Evolutionary conservation across 2,113 vertebrate genomes (phyloP).

Genomic region (Romanogobio albipinnatus): DNA sequence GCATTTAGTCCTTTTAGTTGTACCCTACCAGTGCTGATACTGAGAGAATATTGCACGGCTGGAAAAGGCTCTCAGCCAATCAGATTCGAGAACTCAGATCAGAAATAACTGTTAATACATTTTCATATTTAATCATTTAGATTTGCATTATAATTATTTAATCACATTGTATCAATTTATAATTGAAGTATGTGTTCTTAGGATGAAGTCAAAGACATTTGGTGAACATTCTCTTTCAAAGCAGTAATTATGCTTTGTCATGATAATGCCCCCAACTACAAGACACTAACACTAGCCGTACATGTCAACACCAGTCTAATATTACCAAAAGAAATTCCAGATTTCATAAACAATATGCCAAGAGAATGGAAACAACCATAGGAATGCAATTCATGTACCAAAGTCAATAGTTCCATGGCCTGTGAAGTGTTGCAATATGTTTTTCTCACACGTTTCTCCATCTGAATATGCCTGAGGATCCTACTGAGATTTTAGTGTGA

Average conservation of each 20-base stretch:
- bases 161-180: not conserved
- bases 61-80: too few relatives aligned
- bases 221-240: not conserved
- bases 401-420: slow-evolving; percentile 46
- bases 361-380: slow-evolving; percentile 44
- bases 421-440: slow-evolving; percentile 49
- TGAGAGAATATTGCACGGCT: too few relatives aligned
- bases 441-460: slow-evolving; percentile 41
- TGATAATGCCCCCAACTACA: not conserved
- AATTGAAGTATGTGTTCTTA: not conserved
- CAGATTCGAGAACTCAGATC: too few relatives aligned
- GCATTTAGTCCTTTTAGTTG: too few relatives aligned
- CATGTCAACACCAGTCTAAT: slow-evolving; percentile 30
- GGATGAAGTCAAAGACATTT: not conserved
- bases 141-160: too few relatives aligned
- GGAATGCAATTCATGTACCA: slow-evolving; percentile 46
- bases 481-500: slow-evolving; percentile 61
- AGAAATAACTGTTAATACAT: too few relatives aligned
- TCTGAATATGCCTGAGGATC: slow-evolving; percentile 50
- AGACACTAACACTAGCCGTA: slow-evolving; percentile 8
- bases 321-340: slow-evolving; percentile 42
- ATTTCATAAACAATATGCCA: slow-evolving; percentile 42
- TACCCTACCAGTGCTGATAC: too few relatives aligned
- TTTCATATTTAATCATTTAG: too few relatives aligned
- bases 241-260: not conserved